Conservation (phyloP, 2,113 vertebrate genomes). For the Myanophis thanlyinensis region DNA sequence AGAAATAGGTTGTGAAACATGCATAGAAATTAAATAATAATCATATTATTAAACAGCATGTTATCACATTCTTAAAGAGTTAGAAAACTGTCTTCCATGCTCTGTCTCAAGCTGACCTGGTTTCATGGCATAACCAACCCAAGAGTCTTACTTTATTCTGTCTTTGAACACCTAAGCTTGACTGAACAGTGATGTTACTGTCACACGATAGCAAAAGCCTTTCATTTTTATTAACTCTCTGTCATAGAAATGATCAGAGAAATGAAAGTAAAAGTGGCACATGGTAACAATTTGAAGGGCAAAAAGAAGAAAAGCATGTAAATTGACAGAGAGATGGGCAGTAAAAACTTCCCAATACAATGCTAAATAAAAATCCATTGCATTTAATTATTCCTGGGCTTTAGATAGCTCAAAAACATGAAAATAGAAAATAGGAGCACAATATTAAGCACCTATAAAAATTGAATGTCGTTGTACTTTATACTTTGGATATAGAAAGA, state of each 20-base stretch:
- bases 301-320: not conserved
- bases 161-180: not conserved
- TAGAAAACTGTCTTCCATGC: not conserved
- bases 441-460: not conserved
- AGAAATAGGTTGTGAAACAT: not conserved
- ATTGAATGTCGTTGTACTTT: not conserved
- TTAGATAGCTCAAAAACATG: not conserved
- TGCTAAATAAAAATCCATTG: not conserved
- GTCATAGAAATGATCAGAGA: not conserved
- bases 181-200: constrained; percentile 11
- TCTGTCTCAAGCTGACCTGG: not conserved
- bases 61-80: not conserved
- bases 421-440: not conserved
- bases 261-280: not conserved
- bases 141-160: not conserved
- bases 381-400: not conserved
- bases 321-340: not conserved
- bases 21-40: not conserved
- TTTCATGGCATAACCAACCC: not conserved
- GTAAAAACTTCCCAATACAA: not conserved
- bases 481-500: not conserved
- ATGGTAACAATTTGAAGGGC: not conserved
- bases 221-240: constrained; percentile 10
- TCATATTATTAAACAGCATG: not conserved
- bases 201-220: not conserved